Evolutionary conservation across 2,797 vertebrate species (phyloP), one percentile per base, ranked within the genome.

Genomic region (Coccyzus lansbergi): DNA sequence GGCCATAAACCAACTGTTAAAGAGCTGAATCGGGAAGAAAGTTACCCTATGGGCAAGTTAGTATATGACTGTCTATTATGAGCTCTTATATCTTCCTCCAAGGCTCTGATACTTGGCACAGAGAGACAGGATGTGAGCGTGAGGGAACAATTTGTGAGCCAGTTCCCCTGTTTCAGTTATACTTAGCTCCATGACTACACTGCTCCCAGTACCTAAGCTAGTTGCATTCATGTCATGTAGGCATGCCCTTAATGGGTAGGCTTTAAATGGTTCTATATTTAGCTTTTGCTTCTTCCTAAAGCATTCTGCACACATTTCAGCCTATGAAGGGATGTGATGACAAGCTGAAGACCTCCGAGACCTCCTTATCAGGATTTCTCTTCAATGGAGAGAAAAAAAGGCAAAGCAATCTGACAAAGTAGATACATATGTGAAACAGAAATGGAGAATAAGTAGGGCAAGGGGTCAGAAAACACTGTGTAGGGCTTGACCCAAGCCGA

Each of bases 231-330:
- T 92, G 87, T 87, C 82, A 83, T 94, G 87, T 63, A 90, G 94
- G 79, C 95, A 93, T 92, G 91, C 42, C 89, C 79, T 95, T 96
- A 91, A 93, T 90, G 94, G 92, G 85, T 58, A 95, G 90, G 89
- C 89, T 92, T 85, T 92, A 94, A 88, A 93, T 58, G 22, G 49
- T 58, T 69, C 94, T 96, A 93, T 91, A 89, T 93, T 95, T 95
- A 96, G 93, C 82, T 92, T 88, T 83, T 93, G 86, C 82, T 81
- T 81, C 82, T 83, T 94, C 82, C 69, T 91, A 78, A 86, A 89
- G 55, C 6, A 1, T 88, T 94, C 82, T 59, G 69, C 79, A 60
- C 48, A 28, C 48, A 52, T 85, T 71, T 83, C 68, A 83, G 87
- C 46, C 62, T 53, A 21, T 18, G 76, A 92, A 87, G 64, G 88